These are phyloP conservation scores for Chelon auratus DNA, from an alignment of 2,797 vertebrate genomes.

Conservation along the genomic window DNA sequence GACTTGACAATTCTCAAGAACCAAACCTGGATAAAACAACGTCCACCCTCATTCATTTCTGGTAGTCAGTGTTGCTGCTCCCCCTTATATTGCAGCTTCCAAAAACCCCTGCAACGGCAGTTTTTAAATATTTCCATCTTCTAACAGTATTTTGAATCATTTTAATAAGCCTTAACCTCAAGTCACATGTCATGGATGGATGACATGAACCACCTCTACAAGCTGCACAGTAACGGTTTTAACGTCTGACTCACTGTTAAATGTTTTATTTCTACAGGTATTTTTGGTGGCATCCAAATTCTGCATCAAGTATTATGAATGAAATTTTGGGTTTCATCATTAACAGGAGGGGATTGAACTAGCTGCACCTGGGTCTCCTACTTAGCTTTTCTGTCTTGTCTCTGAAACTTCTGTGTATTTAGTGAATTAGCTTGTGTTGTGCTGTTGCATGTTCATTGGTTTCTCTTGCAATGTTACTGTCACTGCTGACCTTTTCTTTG, in stretches of 20 bases:
- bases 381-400: conserved; percentile 61
- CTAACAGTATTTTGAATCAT: not conserved
- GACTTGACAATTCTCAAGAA: not conserved
- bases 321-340: not conserved
- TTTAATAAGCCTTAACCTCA: not conserved
- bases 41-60: too few species aligned
- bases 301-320: conserved; percentile 19
- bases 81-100: too few species aligned
- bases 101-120: not conserved
- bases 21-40: not conserved
- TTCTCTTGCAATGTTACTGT: conserved; percentile 48
- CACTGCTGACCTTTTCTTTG: conserved; percentile 62
- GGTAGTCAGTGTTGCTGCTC: too few species aligned
- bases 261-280: not conserved
- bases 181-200: too few species aligned
- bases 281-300: not conserved
- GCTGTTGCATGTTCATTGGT: conserved; percentile 76
- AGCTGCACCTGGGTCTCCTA: conserved; percentile 44
- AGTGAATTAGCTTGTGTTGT: conserved; percentile 66
- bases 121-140: not conserved
- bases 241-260: not conserved
- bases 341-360: conserved; percentile 13
- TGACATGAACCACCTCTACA: not conserved
- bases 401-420: conserved; percentile 58
- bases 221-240: not conserved